Base-by-base conservation (phyloP, 2,888 invertebrate species). In the Drosophila phalerata region DNA sequence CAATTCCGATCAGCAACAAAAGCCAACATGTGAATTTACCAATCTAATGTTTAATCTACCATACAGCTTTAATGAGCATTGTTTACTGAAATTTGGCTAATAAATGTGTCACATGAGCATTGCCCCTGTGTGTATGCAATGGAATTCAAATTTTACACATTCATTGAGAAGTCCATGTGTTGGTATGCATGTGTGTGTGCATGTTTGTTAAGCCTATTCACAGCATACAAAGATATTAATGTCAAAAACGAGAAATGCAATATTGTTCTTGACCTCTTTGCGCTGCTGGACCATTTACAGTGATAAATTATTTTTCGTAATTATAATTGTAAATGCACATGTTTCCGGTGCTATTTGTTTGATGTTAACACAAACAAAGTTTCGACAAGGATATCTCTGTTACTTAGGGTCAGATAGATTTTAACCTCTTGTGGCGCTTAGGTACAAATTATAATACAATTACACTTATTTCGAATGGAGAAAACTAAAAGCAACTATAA, bases 201-300 rank as follows among this genome's bases (percentile, higher is more conserved):
- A 8, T 5, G 28, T 28, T 4, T 19, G 19, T 19, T 42, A 19
- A 11, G 19, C 19, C 19, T 42, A 43, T 22, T 43, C 43, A 22
- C n/a, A 28, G 28, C 38, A 64, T 45, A 52, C 60, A 81, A 69
- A 49, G 30, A 49, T 81, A 84, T 78, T 61, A 75, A 68, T 69
- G 22, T 62, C 34, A 32, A 51, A 45, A 60, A 42, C 34, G 28
- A 19, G 3, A 5, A 22, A 30, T 11, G n/a, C 15, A 11, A n/a
- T 22, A 11, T 38, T 48, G 17, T 22, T 1, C 1, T n/a, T 34
- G 25, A 15, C 25, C 28, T 43, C 17, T 40, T 10, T 43, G 28
- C 22, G 22, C 10, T 25, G 4, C 25, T 6, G 25, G 47, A 40
- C 43, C 19, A 32, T 8, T 34, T n/a, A 0, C 15, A 5, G 28